phyloP scores from a whole-genome alignment of 1,140 invertebrate genomes.

The Bombus confusus region DNA sequence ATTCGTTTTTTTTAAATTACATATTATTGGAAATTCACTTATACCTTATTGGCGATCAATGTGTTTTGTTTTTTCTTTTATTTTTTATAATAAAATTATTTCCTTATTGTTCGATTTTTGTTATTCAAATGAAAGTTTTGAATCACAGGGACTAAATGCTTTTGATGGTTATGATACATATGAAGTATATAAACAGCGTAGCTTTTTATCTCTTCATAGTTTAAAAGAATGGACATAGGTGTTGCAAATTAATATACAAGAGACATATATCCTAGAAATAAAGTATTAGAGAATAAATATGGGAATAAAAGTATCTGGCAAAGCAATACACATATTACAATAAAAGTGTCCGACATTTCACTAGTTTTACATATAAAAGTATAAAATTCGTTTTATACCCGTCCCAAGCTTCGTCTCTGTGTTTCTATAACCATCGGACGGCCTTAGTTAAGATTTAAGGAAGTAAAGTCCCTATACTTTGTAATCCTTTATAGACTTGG shows the following conservation, averaged over 20 bases:
- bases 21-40: constrained; percentile 35
- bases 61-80: constrained; percentile 14
- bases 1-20: constrained; percentile 9
- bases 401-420: constrained; percentile 33
- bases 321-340: not conserved
- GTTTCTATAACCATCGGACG: constrained; percentile 39
- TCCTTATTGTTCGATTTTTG: constrained; percentile 25
- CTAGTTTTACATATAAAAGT: no score
- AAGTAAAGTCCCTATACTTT: constrained; percentile 19
- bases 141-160: constrained; percentile 47
- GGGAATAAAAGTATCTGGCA: not conserved
- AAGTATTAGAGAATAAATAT: not conserved
- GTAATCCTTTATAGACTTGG: not conserved
- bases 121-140: constrained; percentile 29
- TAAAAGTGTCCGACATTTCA: not conserved
- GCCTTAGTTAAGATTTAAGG: constrained; percentile 67
- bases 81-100: constrained; percentile 21
- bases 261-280: not conserved
- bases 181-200: not conserved
- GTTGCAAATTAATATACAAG: not conserved
- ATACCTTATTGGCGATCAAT: constrained; percentile 6
- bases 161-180: constrained; percentile 21
- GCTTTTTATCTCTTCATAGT: not conserved
- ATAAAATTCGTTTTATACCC: not conserved
- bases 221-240: not conserved